Base-by-base conservation (phyloP, 2,797 vertebrate genomes). In the Peromyscus aztecus region DNA sequence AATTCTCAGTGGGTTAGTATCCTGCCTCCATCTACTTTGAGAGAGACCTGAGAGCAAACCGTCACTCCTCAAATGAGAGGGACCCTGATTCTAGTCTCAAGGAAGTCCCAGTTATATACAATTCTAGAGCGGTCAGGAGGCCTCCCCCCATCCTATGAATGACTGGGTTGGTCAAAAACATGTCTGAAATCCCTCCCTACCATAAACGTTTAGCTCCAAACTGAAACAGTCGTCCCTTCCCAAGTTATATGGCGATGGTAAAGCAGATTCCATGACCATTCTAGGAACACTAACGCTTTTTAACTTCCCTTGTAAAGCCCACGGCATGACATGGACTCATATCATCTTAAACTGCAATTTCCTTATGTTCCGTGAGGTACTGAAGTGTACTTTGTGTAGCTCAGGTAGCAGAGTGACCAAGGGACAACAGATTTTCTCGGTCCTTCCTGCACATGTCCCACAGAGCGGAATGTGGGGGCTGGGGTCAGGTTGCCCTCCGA, bases 401-500 rank as follows among this genome's bases (percentile, higher is more conserved):
- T 96, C 91, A 94, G 73, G 77, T 88, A 86, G 67, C 67, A 95
- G 86, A 73, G n/a, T 8, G 34, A 63, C 69, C 73, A 65, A 89
- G 97, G 67, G 87, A 85, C 10, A 93, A 71, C 71, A 96, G 63
- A 84, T 95, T 97, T 97, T 92, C 95, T 96, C 61, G 83, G 75
- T 78, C 81, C 16, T 57, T 98, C 49, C 82, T 96, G 69, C 29
- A 46, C 43, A 78, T 77, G 55, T n/a, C 71, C 34, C 83, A 94
- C 55, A 9, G 59, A 67, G 57, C 94, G 37, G 77, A 91, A 59
- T 59, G 83, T 23, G 49, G 63, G 46, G 71, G 73, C 34, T 19
- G 46, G 12, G 46, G 40, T 31, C 29, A 46, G 37, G n/a, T 40
- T 40, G 34, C 88, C 55, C 89, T 37, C 88, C 83, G 80, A 43